Percentiles rank a stretch among this genome's conserved stretches.
Conservation (phyloP, 1,140 invertebrate genomes). For the Andricus grossulariae region DNA sequence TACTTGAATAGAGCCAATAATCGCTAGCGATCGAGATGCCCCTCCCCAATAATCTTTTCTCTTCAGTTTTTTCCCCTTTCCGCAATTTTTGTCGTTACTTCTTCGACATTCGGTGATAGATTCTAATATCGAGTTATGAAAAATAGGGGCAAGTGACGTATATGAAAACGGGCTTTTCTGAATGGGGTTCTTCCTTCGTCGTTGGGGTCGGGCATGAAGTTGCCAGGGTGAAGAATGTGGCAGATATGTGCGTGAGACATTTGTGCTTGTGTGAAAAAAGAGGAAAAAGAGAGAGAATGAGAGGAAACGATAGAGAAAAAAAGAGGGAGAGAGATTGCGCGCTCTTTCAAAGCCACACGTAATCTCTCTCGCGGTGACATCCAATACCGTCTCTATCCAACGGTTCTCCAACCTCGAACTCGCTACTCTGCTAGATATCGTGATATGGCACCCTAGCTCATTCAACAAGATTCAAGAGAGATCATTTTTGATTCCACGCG, state of each 20-base stretch:
- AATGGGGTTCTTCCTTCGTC: slow-evolving; percentile 42
- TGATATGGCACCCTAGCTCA: slow-evolving; percentile 55
- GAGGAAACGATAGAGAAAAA: slow-evolving; percentile 31
- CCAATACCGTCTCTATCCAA: slow-evolving; percentile 56
- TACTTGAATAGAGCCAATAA: slow-evolving; percentile 66
- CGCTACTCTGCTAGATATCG: slow-evolving; percentile 50
- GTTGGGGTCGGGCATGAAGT: neutral
- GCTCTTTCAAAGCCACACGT: slow-evolving; percentile 61
- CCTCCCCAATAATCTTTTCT: slow-evolving; percentile 57
- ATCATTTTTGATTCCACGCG: slow-evolving; percentile 6
- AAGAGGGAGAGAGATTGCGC: slow-evolving; percentile 26
- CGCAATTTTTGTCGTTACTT: slow-evolving; percentile 31
- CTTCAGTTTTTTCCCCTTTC: slow-evolving; percentile 46
- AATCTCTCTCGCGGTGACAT: slow-evolving; percentile 65
- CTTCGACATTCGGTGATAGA: slow-evolving; percentile 50
- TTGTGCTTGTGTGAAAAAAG: neutral
- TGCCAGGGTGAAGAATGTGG: neutral
- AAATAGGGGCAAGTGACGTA: slow-evolving; percentile 59
- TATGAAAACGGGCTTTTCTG: slow-evolving; percentile 55
- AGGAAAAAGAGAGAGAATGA: neutral
- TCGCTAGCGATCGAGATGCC: slow-evolving; percentile 61
- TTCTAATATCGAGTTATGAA: slow-evolving; percentile 63
- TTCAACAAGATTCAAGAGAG: slow-evolving; percentile 13
- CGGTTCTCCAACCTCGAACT: slow-evolving; percentile 56
- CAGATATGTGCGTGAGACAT: neutral